These are phyloP conservation scores for Parthenolecanium corni DNA, from an alignment of 2,888 invertebrate species.

Conservation along the genomic window DNA sequence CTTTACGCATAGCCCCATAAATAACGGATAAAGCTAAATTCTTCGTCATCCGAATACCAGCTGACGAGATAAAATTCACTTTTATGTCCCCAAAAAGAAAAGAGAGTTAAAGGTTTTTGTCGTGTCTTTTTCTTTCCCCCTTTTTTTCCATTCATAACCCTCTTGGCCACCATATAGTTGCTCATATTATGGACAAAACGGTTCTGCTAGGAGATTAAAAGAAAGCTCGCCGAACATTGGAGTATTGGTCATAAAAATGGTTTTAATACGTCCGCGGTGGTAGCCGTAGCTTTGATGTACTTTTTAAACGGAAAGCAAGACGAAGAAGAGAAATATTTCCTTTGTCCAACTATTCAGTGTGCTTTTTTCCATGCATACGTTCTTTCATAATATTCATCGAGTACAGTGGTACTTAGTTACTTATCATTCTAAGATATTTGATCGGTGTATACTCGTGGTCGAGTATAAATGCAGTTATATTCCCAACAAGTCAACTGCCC, in stretches of 20 bases:
- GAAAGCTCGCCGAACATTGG: conserved; percentile 26
- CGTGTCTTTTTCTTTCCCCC: too few species aligned
- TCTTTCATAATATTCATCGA: too few species aligned
- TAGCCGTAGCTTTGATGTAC: not conserved
- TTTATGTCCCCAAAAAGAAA: conserved; percentile 20
- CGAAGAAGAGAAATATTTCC: too few species aligned
- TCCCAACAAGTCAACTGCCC: too few species aligned
- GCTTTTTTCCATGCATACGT: too few species aligned
- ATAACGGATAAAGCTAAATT: conserved; percentile 21
- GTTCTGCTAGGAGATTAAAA: conserved; percentile 5
- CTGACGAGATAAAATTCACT: conserved; percentile 24
- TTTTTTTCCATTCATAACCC: too few species aligned
- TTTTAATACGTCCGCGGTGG: conserved; percentile 3
- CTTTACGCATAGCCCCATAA: conserved; percentile 18
- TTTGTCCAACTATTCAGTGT: too few species aligned
- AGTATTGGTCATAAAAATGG: conserved; percentile 12
- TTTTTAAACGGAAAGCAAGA: not conserved
- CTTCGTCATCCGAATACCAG: conserved; percentile 19
- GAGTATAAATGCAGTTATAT: too few species aligned
- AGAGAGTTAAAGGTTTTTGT: not conserved
- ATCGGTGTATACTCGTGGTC: too few species aligned
- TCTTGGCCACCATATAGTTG: too few species aligned
- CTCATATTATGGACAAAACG: conserved; percentile 1
- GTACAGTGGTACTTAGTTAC: too few species aligned
- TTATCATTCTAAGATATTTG: too few species aligned